Conservation (phyloP, 2,113 vertebrate genomes). For the Toxostoma redivivum region DNA sequence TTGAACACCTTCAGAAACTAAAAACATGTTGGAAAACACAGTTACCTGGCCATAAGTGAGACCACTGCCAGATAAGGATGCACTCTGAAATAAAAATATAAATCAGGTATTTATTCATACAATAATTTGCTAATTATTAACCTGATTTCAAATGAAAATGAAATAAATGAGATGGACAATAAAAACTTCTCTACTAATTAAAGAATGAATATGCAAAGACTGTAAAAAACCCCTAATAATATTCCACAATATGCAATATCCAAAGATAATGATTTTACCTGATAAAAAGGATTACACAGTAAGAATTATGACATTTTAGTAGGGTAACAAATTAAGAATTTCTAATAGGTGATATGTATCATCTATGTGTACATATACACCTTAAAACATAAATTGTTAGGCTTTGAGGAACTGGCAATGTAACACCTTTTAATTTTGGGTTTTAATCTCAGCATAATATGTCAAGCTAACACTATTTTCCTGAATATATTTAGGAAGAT, state of each 20-base stretch:
- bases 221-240: rapidly evolving
- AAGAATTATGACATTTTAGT: background rate
- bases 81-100: constrained; percentile 20
- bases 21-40: background rate
- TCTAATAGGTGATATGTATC: background rate
- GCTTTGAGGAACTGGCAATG: background rate
- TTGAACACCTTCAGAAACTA: background rate
- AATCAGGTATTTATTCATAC: background rate
- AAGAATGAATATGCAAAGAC: background rate
- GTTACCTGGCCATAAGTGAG: constrained; percentile 57
- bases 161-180: background rate
- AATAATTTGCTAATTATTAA: background rate
- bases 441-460: background rate
- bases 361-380: background rate
- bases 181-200: background rate
- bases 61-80: background rate
- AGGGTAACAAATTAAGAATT: background rate
- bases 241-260: background rate
- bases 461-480: background rate
- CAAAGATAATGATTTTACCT: background rate
- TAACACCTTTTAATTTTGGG: background rate
- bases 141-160: background rate
- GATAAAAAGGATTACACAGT: rapidly evolving
- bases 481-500: background rate
- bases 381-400: background rate